Conservation (phyloP, 2,113 vertebrate species). For the Stictonetta naevosa region DNA sequence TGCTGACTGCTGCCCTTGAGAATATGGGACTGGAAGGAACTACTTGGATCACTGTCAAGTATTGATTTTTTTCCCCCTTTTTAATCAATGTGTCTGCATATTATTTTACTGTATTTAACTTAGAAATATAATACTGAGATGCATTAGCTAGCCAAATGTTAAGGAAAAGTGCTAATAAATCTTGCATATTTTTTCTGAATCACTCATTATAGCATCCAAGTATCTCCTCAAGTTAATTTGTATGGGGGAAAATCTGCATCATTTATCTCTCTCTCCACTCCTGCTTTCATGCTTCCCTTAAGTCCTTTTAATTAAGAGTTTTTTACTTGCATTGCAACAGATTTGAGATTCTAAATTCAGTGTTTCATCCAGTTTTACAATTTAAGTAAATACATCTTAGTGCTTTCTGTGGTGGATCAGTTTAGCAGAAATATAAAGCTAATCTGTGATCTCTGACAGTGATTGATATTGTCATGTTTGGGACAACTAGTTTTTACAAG, state of each 20-base stretch:
- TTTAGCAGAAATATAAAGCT: not conserved
- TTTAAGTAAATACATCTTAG: not conserved
- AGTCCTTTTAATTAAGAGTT: not conserved
- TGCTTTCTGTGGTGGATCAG: not conserved
- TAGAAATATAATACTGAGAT: not conserved
- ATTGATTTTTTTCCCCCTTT: not conserved
- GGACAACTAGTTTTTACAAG: not conserved
- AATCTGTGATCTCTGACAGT: not conserved
- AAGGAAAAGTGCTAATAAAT: not conserved
- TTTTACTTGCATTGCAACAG: not conserved
- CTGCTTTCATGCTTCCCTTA: not conserved
- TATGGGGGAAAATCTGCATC: not conserved
- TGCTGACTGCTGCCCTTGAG: not conserved
- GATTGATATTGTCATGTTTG: not conserved
- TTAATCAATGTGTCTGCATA: not conserved
- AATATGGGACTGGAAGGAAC: not conserved
- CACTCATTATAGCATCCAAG: not conserved
- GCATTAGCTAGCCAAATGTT: not conserved
- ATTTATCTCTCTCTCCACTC: not conserved
- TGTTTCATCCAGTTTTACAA: not conserved
- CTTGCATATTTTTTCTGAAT: not conserved
- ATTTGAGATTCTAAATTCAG: not conserved
- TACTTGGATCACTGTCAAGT: constrained; percentile 17
- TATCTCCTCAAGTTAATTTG: not conserved
- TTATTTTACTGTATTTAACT: not conserved